A percentile compares a stretch with the other conserved stretches of the same genome.
phyloP scores from a whole-genome alignment of 2,888 invertebrate species.

The Rhagium mordax region DNA sequence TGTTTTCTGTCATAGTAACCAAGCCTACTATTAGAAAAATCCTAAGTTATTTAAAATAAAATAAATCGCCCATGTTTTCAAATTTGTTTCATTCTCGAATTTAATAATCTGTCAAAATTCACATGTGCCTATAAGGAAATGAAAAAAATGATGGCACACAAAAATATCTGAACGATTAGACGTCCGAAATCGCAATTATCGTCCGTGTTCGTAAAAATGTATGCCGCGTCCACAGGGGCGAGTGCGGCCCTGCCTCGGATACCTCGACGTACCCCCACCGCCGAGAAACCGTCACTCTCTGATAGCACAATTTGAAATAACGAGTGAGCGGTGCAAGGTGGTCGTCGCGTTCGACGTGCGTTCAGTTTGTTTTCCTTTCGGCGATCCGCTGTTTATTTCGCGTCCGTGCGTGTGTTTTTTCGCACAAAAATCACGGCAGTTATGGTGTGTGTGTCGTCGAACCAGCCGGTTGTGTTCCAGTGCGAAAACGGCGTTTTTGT shows the following conservation, averaged over 20 bases:
- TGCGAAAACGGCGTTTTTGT: slow-evolving; percentile 19
- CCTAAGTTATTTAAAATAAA: no score
- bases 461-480: neutral
- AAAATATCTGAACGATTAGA: no score
- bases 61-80: no score
- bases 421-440: slow-evolving; percentile 26
- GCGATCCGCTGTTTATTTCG: slow-evolving; percentile 24
- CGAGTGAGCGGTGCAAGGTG: slow-evolving; percentile 48
- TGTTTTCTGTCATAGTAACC: no score
- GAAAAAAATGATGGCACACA: no score
- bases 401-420: slow-evolving; percentile 25
- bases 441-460: slow-evolving; percentile 6
- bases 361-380: slow-evolving; percentile 34
- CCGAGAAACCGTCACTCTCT: slow-evolving; percentile 28
- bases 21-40: no score
- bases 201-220: no score
- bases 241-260: slow-evolving; percentile 20
- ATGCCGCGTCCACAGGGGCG: neutral
- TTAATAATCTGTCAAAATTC: no score
- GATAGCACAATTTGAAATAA: slow-evolving; percentile 51
- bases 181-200: no score
- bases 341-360: slow-evolving; percentile 40
- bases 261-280: slow-evolving; percentile 25
- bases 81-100: no score
- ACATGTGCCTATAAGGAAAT: no score